Conservation (phyloP, 2,113 vertebrate species). For the Petrocephalus zakoni region DNA sequence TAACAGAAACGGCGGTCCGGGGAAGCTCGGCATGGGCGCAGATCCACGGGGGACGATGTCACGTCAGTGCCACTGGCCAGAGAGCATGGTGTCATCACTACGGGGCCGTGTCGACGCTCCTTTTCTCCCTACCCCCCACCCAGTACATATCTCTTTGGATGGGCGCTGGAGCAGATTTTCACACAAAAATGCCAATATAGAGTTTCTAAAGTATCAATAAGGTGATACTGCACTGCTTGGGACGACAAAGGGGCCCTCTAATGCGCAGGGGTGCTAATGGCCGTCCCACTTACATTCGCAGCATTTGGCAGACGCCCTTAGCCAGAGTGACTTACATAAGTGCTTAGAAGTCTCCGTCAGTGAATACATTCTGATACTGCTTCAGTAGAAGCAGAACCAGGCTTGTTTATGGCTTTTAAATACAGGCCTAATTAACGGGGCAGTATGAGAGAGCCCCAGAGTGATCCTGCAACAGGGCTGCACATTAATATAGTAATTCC, state of each 20-base stretch:
- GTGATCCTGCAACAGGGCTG: slow-evolving; percentile 37
- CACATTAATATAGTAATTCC: slow-evolving; percentile 42
- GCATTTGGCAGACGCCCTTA: too few relatives aligned
- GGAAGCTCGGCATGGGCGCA: too few relatives aligned
- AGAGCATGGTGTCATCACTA: not conserved
- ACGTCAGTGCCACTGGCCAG: not conserved
- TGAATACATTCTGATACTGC: too few relatives aligned
- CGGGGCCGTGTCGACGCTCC: not conserved
- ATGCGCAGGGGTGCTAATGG: slow-evolving; percentile 38
- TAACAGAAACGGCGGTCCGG: not conserved
- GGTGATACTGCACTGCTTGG: not conserved
- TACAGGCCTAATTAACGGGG: slow-evolving; percentile 55
- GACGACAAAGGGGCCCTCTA: slow-evolving; percentile 20
- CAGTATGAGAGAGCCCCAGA: slow-evolving; percentile 35
- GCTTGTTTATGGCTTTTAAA: slow-evolving; percentile 49
- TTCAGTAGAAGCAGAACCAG: too few relatives aligned
- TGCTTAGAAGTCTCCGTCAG: too few relatives aligned
- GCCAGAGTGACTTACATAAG: too few relatives aligned
- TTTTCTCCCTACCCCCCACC: not conserved
- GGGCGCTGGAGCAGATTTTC: not conserved
- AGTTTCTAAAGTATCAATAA: not conserved
- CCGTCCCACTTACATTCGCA: not conserved
- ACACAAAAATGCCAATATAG: not conserved
- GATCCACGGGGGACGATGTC: not conserved
- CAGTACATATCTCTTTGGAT: not conserved